A percentile compares a stretch with the other conserved stretches of the same genome.
phyloP scores from a whole-genome alignment of 2,888 invertebrate species.

The Hylaea fasciaria region DNA sequence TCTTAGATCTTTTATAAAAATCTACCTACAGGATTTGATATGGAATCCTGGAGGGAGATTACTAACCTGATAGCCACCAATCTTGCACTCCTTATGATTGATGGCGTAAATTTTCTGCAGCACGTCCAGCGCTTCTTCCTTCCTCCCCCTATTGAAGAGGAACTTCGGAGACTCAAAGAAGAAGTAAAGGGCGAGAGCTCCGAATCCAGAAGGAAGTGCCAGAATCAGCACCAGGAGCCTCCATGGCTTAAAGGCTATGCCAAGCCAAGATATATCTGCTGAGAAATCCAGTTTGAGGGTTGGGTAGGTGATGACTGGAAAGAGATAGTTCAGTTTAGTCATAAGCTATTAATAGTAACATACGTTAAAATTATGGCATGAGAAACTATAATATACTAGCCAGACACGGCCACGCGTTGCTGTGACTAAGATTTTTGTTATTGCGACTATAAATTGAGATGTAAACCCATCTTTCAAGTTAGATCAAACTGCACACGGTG shows the following conservation, averaged over 20 bases:
- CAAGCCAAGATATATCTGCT: slow-evolving; percentile 68
- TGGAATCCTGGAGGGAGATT: no score
- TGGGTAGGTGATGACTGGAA: slow-evolving; percentile 87
- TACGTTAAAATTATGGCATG: no score
- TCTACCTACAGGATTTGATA: no score
- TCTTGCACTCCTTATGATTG: slow-evolving; percentile 59
- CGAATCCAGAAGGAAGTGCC: slow-evolving; percentile 74
- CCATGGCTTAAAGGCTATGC: slow-evolving; percentile 89
- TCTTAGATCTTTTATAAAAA: no score
- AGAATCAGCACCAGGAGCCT: slow-evolving; percentile 86
- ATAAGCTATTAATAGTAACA: neutral
- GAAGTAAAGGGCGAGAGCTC: slow-evolving; percentile 84
- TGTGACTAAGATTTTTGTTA: no score
- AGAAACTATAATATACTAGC: no score
- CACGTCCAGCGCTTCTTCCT: slow-evolving; percentile 84
- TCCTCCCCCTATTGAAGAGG: slow-evolving; percentile 86
- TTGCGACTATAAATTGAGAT: no score
- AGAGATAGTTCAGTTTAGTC: neutral
- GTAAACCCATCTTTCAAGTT: no score
- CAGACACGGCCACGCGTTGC: no score
- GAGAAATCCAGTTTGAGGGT: slow-evolving; percentile 85
- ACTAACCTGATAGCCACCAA: slow-evolving; percentile 64
- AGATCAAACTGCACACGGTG: no score
- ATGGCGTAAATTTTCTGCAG: slow-evolving; percentile 67
- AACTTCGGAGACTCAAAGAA: slow-evolving; percentile 93